Evolutionary conservation across 2,113 vertebrate genomes (phyloP).

Genomic region (Cyanoliseus patagonus): DNA sequence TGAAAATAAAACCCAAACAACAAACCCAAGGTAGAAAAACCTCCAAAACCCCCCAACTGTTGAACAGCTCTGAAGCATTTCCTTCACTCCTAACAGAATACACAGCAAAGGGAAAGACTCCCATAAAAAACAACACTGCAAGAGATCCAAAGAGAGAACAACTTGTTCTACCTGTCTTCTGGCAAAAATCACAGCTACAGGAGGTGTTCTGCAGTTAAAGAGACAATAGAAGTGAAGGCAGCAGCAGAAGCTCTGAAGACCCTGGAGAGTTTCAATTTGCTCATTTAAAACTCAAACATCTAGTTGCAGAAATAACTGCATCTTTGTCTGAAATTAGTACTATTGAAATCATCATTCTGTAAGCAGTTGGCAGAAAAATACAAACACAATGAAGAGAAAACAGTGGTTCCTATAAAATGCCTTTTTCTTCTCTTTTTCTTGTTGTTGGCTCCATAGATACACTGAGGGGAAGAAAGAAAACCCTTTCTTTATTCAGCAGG

Average conservation of each 20-base stretch:
- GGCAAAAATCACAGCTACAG: not conserved
- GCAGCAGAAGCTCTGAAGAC: not conserved
- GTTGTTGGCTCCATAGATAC: not conserved
- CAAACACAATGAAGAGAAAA: not conserved
- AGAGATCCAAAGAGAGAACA: constrained; percentile 3
- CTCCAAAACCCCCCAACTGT: not conserved
- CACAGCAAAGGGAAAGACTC: not conserved
- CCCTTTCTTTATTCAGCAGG: not conserved
- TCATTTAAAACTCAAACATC: not conserved
- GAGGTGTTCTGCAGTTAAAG: not conserved
- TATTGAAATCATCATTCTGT: not conserved
- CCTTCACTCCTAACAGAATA: not conserved
- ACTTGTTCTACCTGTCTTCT: not conserved
- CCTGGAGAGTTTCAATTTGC: not conserved
- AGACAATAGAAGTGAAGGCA: not conserved
- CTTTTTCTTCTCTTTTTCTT: not conserved
- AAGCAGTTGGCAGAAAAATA: not conserved
- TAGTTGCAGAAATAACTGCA: not conserved
- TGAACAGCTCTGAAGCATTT: not conserved
- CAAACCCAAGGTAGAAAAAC: not conserved
- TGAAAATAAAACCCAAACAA: not conserved
- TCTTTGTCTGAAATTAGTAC: not conserved
- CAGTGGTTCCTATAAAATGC: not conserved
- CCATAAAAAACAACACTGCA: not conserved
- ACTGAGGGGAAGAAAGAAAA: not conserved